Evolutionary conservation across 2,888 invertebrate genomes (phyloP).

Genomic region (Petrophora chlorosata): DNA sequence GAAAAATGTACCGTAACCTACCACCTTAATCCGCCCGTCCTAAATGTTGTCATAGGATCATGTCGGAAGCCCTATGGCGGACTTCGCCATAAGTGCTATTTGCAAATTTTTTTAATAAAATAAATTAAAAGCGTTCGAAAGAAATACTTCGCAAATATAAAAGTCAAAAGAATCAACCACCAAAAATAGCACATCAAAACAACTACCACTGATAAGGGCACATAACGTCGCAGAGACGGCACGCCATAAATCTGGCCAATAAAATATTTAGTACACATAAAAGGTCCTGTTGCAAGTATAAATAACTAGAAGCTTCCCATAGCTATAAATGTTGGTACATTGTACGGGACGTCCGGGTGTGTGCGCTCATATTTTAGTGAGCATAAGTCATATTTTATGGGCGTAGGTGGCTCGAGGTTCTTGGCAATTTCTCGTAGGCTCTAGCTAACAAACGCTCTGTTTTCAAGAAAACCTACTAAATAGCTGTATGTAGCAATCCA

Average conservation of each 20-base stretch:
- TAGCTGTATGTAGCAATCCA: too few relatives aligned
- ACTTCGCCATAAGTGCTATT: too few relatives aligned
- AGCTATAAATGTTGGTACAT: conserved; percentile 15
- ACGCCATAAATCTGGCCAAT: conserved; percentile 25
- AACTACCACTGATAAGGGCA: conserved; percentile 18
- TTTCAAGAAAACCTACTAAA: too few relatives aligned
- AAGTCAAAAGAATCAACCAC: too few relatives aligned
- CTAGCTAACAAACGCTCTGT: background rate
- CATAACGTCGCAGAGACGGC: conserved; percentile 12
- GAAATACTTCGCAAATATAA: too few relatives aligned
- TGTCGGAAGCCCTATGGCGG: too few relatives aligned
- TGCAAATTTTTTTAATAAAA: too few relatives aligned
- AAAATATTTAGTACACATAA: conserved; percentile 34
- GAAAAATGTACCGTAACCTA: too few relatives aligned
- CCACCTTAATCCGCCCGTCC: too few relatives aligned
- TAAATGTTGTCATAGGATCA: too few relatives aligned
- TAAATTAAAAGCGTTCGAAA: too few relatives aligned
- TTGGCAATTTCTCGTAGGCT: background rate
- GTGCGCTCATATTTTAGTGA: conserved; percentile 18
- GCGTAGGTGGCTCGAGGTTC: conserved; percentile 12
- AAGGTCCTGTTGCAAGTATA: conserved; percentile 29
- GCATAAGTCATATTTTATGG: conserved; percentile 18
- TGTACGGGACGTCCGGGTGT: conserved; percentile 6
- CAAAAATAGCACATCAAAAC: background rate
- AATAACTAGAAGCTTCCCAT: conserved; percentile 22